Conservation (phyloP, 2,797 vertebrate genomes). For the Ceryle rudis region DNA sequence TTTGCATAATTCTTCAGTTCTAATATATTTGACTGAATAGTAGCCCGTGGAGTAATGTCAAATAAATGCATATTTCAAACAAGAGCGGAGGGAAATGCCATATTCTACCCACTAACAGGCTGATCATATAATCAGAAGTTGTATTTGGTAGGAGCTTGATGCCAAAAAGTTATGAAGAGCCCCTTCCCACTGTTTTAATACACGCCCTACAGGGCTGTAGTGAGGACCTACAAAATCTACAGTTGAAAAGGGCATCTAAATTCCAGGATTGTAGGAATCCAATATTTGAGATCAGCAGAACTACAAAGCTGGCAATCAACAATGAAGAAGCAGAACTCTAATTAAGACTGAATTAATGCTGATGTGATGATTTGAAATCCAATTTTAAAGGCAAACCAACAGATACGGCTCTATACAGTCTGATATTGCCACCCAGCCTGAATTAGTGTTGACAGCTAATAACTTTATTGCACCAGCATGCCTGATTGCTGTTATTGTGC, state of each 20-base stretch:
- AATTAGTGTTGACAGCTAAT: not conserved
- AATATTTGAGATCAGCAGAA: constrained; percentile 6
- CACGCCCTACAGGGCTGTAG: not conserved
- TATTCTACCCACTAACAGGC: constrained; percentile 1
- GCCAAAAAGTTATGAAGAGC: constrained; percentile 34
- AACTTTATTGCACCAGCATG: not conserved
- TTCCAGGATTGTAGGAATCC: not conserved
- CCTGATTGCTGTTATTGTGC: constrained; percentile 11
- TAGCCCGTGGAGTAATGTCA: not conserved
- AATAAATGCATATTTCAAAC: constrained; percentile 18
- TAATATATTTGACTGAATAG: constrained; percentile 10
- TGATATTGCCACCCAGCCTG: not conserved
- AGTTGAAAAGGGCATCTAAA: not conserved
- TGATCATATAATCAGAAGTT: not conserved
- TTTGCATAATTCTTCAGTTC: not conserved
- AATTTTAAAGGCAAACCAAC: not conserved
- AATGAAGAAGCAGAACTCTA: constrained; percentile 6
- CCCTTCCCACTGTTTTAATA: not conserved
- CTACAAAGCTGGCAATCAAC: not conserved
- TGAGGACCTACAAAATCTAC: not conserved
- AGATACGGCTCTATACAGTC: not conserved
- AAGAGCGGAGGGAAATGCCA: constrained; percentile 36
- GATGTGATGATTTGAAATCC: not conserved
- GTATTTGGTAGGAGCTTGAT: constrained; percentile 33
- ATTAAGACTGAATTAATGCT: constrained; percentile 8